Base-by-base conservation (phyloP, 2,797 vertebrate species). In the Morelia viridis region DNA sequence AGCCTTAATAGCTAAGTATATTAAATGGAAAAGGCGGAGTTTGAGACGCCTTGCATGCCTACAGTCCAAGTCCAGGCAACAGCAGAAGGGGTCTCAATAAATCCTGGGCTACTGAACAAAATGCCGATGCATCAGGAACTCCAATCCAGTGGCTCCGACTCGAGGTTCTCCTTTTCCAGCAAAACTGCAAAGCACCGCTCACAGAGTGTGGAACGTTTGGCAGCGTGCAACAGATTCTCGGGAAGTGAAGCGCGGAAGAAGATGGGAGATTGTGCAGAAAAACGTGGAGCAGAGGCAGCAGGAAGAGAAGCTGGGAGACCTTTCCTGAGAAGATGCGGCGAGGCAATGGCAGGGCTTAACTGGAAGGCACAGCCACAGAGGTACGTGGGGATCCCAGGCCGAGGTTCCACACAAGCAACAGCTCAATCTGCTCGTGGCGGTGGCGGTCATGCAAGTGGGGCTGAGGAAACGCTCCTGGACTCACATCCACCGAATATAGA, bases 401-500 rank as follows among this genome's bases (percentile, higher is more conserved):
- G 60, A 41, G 53, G 28, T 28, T 11, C 35, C 24, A 9, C 22
- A 0, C 11, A 5, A 41, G 85, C 62, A 6, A 0, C 0, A 0
- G 31, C 31, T 10, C 0, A 0, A 4, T 28, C 41, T 12, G 92
- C n/a, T 1, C 10, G 17, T n/a, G 26, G 90, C 46, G 50, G 0
- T 0, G 58, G 0, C 46, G 0, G 31, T 58, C 15, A 22, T 7
- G 12, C 3, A 9, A 46, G 11, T 3, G 13, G 9, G 19, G 5
- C 8, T 10, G 35, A 85, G 50, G 61, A 5, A n/a, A 26, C 19
- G 7, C 8, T 28, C 60, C 84, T 8, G 46, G 0, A 0, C 13
- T 97, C 95, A 98, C 91, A 97, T 96, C 98, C 98, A 99, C 93
- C 86, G 97, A 96, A 99, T 95, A 85, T 98, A 98, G 97, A 99